Conservation (phyloP, 2,888 invertebrate genomes). For the Drosophila nigritarsus region DNA sequence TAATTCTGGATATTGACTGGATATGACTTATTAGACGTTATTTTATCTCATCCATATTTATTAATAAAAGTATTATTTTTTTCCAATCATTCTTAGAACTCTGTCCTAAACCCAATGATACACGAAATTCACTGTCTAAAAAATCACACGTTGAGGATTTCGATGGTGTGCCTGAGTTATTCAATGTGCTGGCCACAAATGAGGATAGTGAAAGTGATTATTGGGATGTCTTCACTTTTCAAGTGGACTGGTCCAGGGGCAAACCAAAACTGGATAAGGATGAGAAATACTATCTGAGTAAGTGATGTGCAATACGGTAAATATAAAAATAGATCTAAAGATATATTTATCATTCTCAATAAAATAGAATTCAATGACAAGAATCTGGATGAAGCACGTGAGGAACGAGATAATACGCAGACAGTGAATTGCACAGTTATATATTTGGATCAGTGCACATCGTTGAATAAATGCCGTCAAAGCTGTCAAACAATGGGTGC, state of each 20-base stretch:
- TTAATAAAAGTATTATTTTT: neutral
- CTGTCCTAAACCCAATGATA: constrained; percentile 94
- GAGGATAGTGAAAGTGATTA: constrained; percentile 87
- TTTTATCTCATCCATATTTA: neutral
- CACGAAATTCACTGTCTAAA: constrained; percentile 89
- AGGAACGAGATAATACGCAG: constrained; percentile 86
- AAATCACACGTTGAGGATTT: constrained; percentile 95
- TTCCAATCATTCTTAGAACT: constrained; percentile 88
- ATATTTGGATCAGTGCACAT: constrained; percentile 95
- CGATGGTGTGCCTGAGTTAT: constrained; percentile 93
- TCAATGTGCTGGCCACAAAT: constrained; percentile 90
- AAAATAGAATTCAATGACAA: constrained; percentile 88
- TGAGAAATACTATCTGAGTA: constrained; percentile 90
- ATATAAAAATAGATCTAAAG: neutral
- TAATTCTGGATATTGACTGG: neutral
- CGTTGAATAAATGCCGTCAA: constrained; percentile 93
- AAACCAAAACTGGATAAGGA: constrained; percentile 89
- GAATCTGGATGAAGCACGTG: constrained; percentile 86
- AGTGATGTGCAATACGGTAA: constrained; percentile 76
- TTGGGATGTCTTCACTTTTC: constrained; percentile 94
- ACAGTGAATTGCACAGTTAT: constrained; percentile 96
- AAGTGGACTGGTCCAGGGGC: constrained; percentile 87
- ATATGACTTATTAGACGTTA: neutral
- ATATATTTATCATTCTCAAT: constrained; percentile 10
- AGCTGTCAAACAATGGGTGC: constrained; percentile 87